Conservation (phyloP, 2,113 vertebrate species). For the Cervus canadensis region DNA sequence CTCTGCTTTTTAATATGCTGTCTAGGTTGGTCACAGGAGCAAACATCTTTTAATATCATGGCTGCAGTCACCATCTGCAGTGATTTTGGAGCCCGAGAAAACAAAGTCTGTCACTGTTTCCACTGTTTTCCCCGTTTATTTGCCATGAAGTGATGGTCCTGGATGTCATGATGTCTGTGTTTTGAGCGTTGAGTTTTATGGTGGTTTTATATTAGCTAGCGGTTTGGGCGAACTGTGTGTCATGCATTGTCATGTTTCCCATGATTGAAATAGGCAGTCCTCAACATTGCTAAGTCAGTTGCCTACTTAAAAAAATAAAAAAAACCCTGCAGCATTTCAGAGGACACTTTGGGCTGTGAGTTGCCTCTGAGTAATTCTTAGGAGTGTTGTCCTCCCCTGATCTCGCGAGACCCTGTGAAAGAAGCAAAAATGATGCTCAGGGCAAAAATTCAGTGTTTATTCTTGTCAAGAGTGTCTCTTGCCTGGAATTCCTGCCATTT, state of each 20-base stretch:
- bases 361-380: not conserved
- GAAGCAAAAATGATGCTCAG: not conserved
- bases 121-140: not conserved
- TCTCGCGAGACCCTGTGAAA: fast-evolving
- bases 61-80: not conserved
- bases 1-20: not conserved
- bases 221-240: not conserved
- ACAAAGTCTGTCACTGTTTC: not conserved
- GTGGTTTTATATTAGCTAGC: not conserved
- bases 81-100: not conserved
- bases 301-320: not conserved
- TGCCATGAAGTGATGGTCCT: not conserved
- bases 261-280: not conserved
- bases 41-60: not conserved
- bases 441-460: not conserved
- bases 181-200: not conserved
- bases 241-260: fast-evolving
- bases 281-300: not conserved
- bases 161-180: not conserved
- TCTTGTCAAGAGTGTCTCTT: not conserved
- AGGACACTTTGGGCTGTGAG: not conserved
- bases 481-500: not conserved
- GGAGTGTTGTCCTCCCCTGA: fast-evolving
- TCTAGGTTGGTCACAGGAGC: not conserved
- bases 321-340: not conserved